phyloP scores from a whole-genome alignment of 1,140 invertebrate species.

The Pogonomyrmex californicus region DNA sequence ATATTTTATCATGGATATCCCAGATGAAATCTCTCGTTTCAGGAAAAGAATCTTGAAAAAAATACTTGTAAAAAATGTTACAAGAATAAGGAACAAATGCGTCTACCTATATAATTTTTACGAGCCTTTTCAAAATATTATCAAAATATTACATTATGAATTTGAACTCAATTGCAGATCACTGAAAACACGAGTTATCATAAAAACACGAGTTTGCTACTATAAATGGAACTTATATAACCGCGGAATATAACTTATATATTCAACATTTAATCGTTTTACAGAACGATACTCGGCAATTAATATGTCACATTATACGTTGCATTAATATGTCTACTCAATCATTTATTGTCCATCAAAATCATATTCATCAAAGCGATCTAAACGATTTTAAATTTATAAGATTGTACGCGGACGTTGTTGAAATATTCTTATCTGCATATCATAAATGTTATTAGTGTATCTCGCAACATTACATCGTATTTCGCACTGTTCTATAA shows the following conservation, averaged over 20 bases:
- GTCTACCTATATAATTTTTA: not conserved
- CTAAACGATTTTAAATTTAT: constrained; percentile 15
- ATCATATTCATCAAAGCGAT: not conserved
- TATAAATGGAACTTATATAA: not conserved
- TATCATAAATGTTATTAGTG: constrained; percentile 43
- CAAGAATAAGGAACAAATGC: not conserved
- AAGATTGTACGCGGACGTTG: not conserved
- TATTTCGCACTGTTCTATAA: constrained; percentile 6
- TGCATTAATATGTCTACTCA: not conserved
- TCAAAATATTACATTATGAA: not conserved
- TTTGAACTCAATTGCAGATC: not conserved
- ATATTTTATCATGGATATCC: not conserved
- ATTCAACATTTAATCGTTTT: constrained; percentile 8
- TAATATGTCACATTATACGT: constrained; percentile 18
- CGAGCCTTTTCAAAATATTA: not conserved
- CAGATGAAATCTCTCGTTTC: too few species aligned
- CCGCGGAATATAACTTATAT: too few species aligned
- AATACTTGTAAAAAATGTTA: not conserved
- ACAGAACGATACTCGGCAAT: not conserved
- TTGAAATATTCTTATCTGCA: constrained; percentile 13
- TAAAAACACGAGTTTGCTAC: constrained; percentile 22
- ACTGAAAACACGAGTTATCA: not conserved
- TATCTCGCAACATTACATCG: constrained; percentile 39
- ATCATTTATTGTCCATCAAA: not conserved
- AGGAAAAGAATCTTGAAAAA: not conserved